phyloP scores from a whole-genome alignment of 2,113 vertebrate species.

The Amazona guildingii region DNA sequence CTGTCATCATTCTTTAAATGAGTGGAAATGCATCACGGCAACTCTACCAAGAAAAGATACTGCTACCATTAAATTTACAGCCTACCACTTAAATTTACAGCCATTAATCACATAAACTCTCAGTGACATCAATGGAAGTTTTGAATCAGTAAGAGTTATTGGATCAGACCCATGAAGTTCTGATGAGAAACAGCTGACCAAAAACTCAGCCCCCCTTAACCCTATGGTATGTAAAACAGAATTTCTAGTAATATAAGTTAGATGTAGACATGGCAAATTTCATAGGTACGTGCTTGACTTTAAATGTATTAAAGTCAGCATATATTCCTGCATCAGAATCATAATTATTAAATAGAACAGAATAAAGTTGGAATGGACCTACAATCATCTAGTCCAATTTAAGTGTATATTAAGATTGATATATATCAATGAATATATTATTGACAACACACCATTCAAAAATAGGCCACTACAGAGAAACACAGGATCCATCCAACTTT shows the following conservation, averaged over 20 bases:
- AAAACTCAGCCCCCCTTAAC: background rate
- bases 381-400: background rate
- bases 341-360: background rate
- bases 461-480: background rate
- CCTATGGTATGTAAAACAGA: background rate
- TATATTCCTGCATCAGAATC: background rate
- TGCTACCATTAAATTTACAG: background rate
- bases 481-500: background rate
- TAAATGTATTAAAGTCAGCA: background rate
- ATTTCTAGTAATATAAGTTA: background rate
- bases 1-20: background rate
- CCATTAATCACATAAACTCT: background rate
- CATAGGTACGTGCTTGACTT: background rate
- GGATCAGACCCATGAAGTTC: background rate
- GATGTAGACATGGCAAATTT: background rate
- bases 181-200: background rate
- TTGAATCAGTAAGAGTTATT: background rate
- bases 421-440: background rate
- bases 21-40: background rate
- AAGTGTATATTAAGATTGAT: background rate
- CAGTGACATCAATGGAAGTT: background rate
- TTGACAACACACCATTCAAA: background rate
- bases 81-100: background rate
- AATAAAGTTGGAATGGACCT: background rate
- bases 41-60: background rate